Evolutionary conservation across 2,797 vertebrate species (phyloP).

Genomic region (Thripadectes ignobilis): DNA sequence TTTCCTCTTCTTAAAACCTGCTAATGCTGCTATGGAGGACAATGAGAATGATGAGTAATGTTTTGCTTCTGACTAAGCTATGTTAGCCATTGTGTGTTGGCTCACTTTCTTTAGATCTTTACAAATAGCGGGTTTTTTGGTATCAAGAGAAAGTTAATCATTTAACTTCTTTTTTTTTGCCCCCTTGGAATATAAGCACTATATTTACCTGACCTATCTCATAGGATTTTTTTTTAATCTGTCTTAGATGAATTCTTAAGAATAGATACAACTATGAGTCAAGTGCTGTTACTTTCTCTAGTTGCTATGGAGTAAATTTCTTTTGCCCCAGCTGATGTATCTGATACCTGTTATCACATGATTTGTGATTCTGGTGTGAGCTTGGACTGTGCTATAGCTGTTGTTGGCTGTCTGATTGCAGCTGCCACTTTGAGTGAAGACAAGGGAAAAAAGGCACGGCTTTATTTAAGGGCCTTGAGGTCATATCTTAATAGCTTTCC

Average conservation of each 20-base stretch:
- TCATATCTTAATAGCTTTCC: neutral
- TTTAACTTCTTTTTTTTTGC: neutral
- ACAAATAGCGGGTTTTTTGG: fast-evolving
- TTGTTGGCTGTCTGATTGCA: neutral
- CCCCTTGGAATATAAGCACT: neutral
- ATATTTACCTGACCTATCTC: neutral
- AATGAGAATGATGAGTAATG: neutral
- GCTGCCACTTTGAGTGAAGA: neutral
- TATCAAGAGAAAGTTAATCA: neutral
- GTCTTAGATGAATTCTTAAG: neutral
- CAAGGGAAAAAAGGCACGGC: neutral
- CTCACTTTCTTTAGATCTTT: neutral
- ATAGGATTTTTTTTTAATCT: neutral
- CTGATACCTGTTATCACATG: neutral
- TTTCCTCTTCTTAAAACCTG: neutral
- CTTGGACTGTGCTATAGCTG: neutral
- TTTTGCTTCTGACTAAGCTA: neutral
- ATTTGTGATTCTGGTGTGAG: neutral
- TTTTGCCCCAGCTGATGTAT: neutral
- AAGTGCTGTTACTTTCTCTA: neutral
- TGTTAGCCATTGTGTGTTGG: neutral
- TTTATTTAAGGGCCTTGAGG: neutral
- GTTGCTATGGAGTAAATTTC: neutral
- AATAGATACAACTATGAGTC: neutral
- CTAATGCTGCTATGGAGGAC: neutral